These are phyloP conservation scores for Orussus abietinus DNA, from an alignment of 1,140 invertebrate genomes.

Conservation along the genomic window DNA sequence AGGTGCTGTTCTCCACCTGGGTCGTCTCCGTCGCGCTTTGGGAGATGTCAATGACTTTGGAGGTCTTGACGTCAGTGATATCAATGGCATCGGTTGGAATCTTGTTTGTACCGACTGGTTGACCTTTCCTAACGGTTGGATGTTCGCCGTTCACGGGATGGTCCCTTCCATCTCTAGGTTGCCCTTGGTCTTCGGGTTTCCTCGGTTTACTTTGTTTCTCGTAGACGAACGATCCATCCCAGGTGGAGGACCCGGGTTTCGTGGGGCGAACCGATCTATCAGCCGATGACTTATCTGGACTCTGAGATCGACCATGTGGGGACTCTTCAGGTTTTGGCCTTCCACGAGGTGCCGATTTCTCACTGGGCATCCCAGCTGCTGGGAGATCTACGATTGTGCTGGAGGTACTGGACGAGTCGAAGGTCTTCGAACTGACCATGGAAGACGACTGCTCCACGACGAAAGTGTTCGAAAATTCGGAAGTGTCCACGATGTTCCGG, in stretches of 20 bases:
- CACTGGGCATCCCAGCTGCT: too few species aligned
- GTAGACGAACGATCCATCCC: constrained; percentile 27
- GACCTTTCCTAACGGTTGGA: neutral
- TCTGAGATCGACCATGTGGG: too few species aligned
- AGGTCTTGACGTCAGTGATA: constrained; percentile 4
- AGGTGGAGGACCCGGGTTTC: constrained; percentile 24
- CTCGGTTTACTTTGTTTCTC: constrained; percentile 14
- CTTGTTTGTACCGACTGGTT: too few species aligned
- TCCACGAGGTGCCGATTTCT: too few species aligned
- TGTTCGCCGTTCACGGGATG: constrained; percentile 5
- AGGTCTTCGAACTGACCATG: too few species aligned
- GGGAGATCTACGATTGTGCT: too few species aligned
- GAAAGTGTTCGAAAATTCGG: too few species aligned
- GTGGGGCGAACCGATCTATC: constrained; percentile 17
- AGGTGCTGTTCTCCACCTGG: neutral
- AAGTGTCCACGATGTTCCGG: too few species aligned
- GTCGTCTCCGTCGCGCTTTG: neutral
- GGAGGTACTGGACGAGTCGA: too few species aligned
- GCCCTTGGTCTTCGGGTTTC: constrained; percentile 4
- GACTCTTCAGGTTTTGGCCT: constrained; percentile 6
- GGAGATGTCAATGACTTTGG: constrained; percentile 7
- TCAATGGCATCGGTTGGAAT: neutral
- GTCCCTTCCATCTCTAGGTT: constrained; percentile 1
- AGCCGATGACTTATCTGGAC: too few species aligned
- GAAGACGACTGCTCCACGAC: too few species aligned